Percentiles rank a stretch among this genome's conserved stretches.
phyloP scores from a whole-genome alignment of 2,888 invertebrate species.

The Trilocha varians region DNA sequence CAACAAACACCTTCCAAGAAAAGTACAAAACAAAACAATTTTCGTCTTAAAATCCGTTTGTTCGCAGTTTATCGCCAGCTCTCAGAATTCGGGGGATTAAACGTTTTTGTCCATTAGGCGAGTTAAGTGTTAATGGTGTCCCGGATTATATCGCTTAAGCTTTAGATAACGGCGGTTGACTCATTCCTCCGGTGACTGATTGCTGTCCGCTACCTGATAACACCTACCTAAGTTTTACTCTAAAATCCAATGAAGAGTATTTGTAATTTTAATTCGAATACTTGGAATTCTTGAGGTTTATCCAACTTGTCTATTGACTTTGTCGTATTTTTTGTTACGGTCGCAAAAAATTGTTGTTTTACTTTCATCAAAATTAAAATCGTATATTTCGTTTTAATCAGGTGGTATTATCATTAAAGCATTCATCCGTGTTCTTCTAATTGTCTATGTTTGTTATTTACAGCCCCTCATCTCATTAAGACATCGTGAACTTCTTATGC shows the following conservation, averaged over 20 bases:
- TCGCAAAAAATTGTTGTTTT: too few relatives aligned
- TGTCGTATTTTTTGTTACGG: not conserved
- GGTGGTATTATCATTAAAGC: too few relatives aligned
- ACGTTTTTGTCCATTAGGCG: constrained; percentile 68
- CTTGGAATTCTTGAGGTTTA: too few relatives aligned
- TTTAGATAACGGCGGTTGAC: constrained; percentile 50
- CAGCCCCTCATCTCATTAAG: too few relatives aligned
- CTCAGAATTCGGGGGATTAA: constrained; percentile 54
- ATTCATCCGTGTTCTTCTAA: too few relatives aligned
- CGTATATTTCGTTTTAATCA: too few relatives aligned
- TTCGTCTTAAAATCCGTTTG: not conserved
- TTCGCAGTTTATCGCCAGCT: constrained; percentile 40
- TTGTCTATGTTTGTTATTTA: too few relatives aligned
- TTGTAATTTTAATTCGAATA: constrained; percentile 5
- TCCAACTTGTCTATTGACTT: too few relatives aligned
- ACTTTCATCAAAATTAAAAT: too few relatives aligned
- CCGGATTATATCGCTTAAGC: constrained; percentile 48
- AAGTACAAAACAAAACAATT: too few relatives aligned
- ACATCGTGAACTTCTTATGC: too few relatives aligned
- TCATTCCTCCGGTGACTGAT: constrained; percentile 50
- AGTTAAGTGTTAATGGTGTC: constrained; percentile 65
- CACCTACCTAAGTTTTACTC: constrained; percentile 24
- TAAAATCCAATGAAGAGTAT: constrained; percentile 10
- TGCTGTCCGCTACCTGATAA: constrained; percentile 53
- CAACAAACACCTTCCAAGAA: too few relatives aligned